Base-by-base conservation (phyloP, 1,140 invertebrate genomes). In the Drosophila novamexicana region DNA sequence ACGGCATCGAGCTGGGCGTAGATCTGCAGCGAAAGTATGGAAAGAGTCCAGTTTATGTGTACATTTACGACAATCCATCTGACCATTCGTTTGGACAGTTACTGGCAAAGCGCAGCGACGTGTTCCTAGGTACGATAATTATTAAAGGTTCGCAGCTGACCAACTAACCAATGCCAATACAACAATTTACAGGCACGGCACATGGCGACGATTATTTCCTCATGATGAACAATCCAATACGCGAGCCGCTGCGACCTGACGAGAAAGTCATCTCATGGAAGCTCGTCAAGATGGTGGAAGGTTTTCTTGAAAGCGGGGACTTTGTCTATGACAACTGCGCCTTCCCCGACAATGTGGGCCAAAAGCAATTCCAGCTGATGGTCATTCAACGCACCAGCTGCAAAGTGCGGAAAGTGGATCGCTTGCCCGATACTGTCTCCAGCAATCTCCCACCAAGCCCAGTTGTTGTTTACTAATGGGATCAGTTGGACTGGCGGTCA, bases 31-130 rank as follows among this genome's bases (percentile, higher is more conserved):
- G 66, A 6, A 16, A 56, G 32, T 40, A 58, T 50, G 37, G 37
- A 4, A 49, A 47, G 16, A 69, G 59, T 37, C 61, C 75, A 4
- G 39, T 81, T 12, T 84, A 75, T 45, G 65, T 42, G 1, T 83
- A 72, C 52, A 56, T 77, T 6, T 83, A 78, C 47, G 81, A 83
- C 47, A 83, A 75, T 73, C 74, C 80, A 5, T 64, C 75, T 0
- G 57, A 68, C 8, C 9, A 14, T 7, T 56, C 63, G 14, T 22
- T 74, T 22, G 75, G 65, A 1, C 32, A 68, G 7, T 36, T 16
- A 2, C 16, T 84, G n/a, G 29, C 81, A 6, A 39, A 45, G 18
- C 75, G 81, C 6, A 58, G 32, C 9, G 81, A 84, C 45, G 32
- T 84, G 1, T 47, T 49, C 34, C 39, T 84, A 10, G 81, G 78